These are phyloP conservation scores for Urophycis tenuis DNA, from an alignment of 2,797 vertebrate species.

Conservation along the genomic window DNA sequence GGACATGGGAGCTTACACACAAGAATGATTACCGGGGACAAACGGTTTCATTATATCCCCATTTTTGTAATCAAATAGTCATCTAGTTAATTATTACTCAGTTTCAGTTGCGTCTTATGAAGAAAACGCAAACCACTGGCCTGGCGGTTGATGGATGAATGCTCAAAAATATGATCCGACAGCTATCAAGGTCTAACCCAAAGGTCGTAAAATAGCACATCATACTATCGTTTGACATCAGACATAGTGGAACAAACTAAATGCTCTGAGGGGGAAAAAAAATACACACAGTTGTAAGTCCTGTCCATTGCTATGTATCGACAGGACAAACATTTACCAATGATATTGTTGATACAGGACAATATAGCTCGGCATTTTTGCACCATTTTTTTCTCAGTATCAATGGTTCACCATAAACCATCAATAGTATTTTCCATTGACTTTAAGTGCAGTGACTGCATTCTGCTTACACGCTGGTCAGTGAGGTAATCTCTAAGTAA, in stretches of 20 bases:
- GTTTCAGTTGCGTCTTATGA: not conserved
- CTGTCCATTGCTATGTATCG: not conserved
- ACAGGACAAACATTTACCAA: slow-evolving; percentile 11
- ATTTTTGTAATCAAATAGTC: not conserved
- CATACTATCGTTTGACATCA: not conserved
- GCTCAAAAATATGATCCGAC: not conserved
- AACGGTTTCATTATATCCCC: not conserved
- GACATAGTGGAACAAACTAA: not conserved
- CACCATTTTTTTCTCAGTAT: slow-evolving; percentile 16
- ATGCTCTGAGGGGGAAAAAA: not conserved
- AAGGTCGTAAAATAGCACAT: not conserved
- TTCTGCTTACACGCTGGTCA: slow-evolving; percentile 53
- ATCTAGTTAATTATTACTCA: not conserved
- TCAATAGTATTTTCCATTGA: slow-evolving; percentile 47
- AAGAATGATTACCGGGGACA: not conserved
- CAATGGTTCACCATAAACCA: slow-evolving; percentile 27
- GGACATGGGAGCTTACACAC: slow-evolving; percentile 21
- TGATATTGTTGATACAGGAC: slow-evolving; percentile 14
- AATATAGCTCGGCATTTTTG: not conserved
- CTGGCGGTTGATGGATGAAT: slow-evolving; percentile 26
- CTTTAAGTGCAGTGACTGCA: slow-evolving; percentile 13
- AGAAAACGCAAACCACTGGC: not conserved
- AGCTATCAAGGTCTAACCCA: slow-evolving; percentile 1
- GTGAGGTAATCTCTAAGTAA: slow-evolving; percentile 52
- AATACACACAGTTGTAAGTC: not conserved